phyloP scores from a whole-genome alignment of 2,113 vertebrate genomes.

The Caranx ignobilis region DNA sequence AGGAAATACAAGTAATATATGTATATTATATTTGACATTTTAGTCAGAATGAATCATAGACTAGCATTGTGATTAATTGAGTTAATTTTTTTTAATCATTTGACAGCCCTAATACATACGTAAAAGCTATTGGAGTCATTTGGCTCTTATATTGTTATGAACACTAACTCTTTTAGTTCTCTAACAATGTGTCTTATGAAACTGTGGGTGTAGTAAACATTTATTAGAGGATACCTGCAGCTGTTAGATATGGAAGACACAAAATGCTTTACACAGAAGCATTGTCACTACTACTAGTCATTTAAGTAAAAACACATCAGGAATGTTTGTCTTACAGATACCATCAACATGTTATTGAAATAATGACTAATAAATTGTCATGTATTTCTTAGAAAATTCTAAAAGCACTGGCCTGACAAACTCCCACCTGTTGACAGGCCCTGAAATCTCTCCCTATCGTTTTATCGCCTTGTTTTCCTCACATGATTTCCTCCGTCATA shows the following conservation, averaged over 20 bases:
- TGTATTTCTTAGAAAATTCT: slow-evolving; percentile 23
- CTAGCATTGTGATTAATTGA: too few species aligned
- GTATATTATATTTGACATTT: too few species aligned
- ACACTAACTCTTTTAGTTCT: not conserved
- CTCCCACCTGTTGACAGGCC: slow-evolving; percentile 69
- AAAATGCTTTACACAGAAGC: not conserved
- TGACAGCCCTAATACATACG: too few species aligned
- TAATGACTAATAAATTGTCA: not conserved
- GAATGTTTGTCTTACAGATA: not conserved
- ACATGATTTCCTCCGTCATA: slow-evolving; percentile 72
- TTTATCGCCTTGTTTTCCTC: slow-evolving; percentile 69
- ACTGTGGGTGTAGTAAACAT: not conserved
- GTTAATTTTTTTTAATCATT: too few species aligned
- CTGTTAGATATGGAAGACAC: not conserved
- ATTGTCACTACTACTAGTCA: not conserved
- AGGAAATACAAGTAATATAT: too few species aligned
- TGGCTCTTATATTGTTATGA: not conserved
- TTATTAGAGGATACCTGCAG: not conserved
- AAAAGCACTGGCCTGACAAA: slow-evolving; percentile 22
- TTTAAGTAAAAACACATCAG: not conserved
- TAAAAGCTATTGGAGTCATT: not conserved
- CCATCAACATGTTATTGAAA: not conserved
- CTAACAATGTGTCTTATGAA: not conserved
- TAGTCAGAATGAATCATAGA: too few species aligned
- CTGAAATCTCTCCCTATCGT: slow-evolving; percentile 55